A percentile compares a stretch with the other conserved stretches of the same genome.
Conservation (phyloP, 2,113 vertebrate species). For the Hymenochirus boettgeri region DNA sequence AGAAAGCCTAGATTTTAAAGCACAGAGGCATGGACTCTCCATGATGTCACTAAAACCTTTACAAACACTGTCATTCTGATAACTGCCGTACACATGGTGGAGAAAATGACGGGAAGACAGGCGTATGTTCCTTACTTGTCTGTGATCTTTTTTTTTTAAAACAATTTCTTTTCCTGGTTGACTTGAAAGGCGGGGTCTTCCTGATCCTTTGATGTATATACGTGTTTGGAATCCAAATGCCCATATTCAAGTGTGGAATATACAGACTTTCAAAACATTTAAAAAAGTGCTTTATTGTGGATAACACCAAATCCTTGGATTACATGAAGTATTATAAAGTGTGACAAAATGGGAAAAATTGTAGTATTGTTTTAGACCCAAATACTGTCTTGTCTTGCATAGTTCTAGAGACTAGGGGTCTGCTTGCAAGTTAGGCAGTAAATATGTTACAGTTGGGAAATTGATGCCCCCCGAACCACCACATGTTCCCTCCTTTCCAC, state of each 20-base stretch:
- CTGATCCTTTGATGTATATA: constrained; percentile 60
- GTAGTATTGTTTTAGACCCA: constrained; percentile 66
- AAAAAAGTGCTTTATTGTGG: constrained; percentile 57
- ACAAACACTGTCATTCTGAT: constrained; percentile 13
- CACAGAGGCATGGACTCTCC: constrained; percentile 13
- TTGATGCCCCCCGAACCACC: constrained; percentile 42
- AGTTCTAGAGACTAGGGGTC: constrained; percentile 62
- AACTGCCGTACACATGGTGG: constrained; percentile 9
- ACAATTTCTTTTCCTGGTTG: constrained; percentile 62
- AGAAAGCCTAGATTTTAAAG: not conserved
- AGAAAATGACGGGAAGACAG: constrained; percentile 19
- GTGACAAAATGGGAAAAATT: constrained; percentile 66
- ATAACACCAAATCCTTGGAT: constrained; percentile 52
- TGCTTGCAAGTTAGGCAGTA: constrained; percentile 58
- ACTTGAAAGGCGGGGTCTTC: constrained; percentile 72
- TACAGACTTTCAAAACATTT: constrained; percentile 12
- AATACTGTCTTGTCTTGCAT: constrained; percentile 72
- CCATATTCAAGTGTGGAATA: constrained; percentile 51
- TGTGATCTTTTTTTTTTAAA: constrained; percentile 52
- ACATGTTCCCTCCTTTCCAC: constrained; percentile 54
- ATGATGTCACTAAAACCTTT: constrained; percentile 19
- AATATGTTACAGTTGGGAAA: constrained; percentile 66
- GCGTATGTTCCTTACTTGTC: constrained; percentile 36
- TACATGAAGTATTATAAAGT: constrained; percentile 47
- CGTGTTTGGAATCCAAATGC: constrained; percentile 54